Evolutionary conservation across 2,113 vertebrate genomes (phyloP), one percentile per base, ranked within the genome.

Genomic region (Oreotrochilus melanogaster): DNA sequence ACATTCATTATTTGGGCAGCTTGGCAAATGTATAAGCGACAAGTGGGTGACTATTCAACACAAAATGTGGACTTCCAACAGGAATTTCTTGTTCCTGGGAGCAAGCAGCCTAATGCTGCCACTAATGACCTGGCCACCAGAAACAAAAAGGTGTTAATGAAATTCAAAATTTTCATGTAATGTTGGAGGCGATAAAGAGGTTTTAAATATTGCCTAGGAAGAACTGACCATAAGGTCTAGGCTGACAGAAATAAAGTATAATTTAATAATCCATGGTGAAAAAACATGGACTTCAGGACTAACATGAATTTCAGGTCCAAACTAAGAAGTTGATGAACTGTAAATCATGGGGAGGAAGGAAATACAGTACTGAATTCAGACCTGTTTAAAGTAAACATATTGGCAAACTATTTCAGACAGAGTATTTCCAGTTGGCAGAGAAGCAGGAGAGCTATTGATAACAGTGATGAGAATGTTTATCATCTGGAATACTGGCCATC

Each of bases 11-110:
- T 78, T 91, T 71, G 24, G 30, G 39, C n/a, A 92, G 65, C 61
- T 25, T 45, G 24, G 48, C 6, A 95, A 86, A 91, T 6, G 4
- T 14, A 42, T 35, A 71, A 82, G 33, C 54, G 93, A 74, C 30
- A 71, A 84, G n/a, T 28, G 8, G 39, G 65, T 91, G 80, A 92
- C 30, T 72, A 8, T 33, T 57, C 31, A 80, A 78, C 51, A 86
- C 48, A 88, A 88, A 88, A 73, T 7, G 31, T 2, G 0, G 71
- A 69, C 51, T 88, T 88, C 62, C 9, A 1, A 90, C 75, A 88
- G 82, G 78, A 93, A 90, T 80, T 91, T 88, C 86, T 92, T 67
- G 91, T 56, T 92, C 65, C 78, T 78, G 45, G 61, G 39, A 87
- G 35, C 80, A 89, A 78, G 79, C 18, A 67, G 27, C 31, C 48